Conservation (phyloP, 2,888 invertebrate species). For the Alviniconcha strummeri region DNA sequence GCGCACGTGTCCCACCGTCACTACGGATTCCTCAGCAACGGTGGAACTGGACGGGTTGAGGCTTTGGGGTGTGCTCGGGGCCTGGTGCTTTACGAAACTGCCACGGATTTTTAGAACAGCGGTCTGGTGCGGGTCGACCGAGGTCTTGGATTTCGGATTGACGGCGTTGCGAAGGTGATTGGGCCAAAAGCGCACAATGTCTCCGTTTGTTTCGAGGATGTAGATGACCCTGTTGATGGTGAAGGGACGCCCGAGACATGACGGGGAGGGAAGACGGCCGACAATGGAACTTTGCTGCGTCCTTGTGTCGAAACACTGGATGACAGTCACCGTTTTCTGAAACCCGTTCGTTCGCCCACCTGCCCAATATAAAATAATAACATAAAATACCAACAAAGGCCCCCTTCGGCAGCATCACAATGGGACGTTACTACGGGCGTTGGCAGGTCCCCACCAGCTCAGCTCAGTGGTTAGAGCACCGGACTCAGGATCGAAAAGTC, state of each 20-base stretch:
- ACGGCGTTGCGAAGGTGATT: not conserved
- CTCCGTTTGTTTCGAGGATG: slow-evolving; percentile 20
- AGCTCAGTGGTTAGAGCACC: too few relatives aligned
- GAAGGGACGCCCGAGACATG: slow-evolving; percentile 29
- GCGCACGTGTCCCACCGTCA: not conserved
- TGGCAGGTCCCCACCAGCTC: too few relatives aligned
- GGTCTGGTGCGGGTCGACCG: too few relatives aligned
- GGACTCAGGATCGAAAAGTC: too few relatives aligned
- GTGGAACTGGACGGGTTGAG: not conserved
- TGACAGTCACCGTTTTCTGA: slow-evolving; percentile 1
- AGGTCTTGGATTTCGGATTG: too few relatives aligned
- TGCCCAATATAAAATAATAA: not conserved
- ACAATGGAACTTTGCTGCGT: slow-evolving; percentile 15
- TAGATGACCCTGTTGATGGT: not conserved
- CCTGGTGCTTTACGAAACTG: not conserved
- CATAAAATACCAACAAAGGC: too few relatives aligned
- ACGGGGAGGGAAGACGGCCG: slow-evolving; percentile 15
- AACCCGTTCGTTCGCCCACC: slow-evolving; percentile 29
- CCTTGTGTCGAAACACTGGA: slow-evolving; percentile 27
- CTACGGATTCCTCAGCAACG: not conserved
- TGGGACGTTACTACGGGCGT: too few relatives aligned
- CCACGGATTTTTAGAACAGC: too few relatives aligned
- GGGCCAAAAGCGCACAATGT: slow-evolving; percentile 17
- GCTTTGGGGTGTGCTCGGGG: too few relatives aligned
- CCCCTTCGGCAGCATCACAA: too few relatives aligned